phyloP scores from a whole-genome alignment of 1,140 invertebrate species.

The Mya arenaria region DNA sequence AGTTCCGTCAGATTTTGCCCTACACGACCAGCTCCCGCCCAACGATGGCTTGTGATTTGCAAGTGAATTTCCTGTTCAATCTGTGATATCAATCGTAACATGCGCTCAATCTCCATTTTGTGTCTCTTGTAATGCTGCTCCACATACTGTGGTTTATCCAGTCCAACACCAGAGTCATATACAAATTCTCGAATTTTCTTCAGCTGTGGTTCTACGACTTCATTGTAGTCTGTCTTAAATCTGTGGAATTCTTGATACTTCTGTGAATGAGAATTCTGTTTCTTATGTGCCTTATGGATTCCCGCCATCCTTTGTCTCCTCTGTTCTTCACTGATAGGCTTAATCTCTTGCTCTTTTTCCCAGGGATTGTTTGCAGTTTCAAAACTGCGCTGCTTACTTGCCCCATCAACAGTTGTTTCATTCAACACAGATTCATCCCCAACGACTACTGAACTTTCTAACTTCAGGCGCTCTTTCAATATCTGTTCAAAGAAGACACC shows the following conservation, averaged over 20 bases:
- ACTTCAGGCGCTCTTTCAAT: constrained; percentile 3
- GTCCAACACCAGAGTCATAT: background rate
- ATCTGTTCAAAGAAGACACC: constrained; percentile 32
- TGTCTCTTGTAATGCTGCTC: constrained; percentile 9
- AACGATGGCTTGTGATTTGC: constrained; percentile 11
- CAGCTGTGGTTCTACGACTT: constrained; percentile 20
- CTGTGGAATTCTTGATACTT: constrained; percentile 4
- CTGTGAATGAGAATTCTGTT: constrained; percentile 5
- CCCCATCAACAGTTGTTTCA: background rate
- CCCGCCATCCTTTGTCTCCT: too few species aligned
- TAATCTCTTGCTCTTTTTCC: too few species aligned
- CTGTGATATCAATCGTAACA: background rate
- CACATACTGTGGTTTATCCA: background rate
- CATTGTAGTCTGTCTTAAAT: constrained; percentile 27
- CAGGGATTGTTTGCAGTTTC: background rate
- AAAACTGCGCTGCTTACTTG: background rate
- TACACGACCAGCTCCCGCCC: background rate
- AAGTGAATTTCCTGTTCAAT: constrained; percentile 23
- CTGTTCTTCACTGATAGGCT: too few species aligned
- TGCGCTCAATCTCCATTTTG: constrained; percentile 26
- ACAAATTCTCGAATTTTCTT: constrained; percentile 25
- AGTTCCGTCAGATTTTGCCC: constrained; percentile 9
- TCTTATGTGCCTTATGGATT: too few species aligned
- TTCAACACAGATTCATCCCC: constrained; percentile 18
- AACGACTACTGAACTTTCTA: background rate